phyloP scores from a whole-genome alignment of 2,797 vertebrate species.

The Aplochiton taeniatus region DNA sequence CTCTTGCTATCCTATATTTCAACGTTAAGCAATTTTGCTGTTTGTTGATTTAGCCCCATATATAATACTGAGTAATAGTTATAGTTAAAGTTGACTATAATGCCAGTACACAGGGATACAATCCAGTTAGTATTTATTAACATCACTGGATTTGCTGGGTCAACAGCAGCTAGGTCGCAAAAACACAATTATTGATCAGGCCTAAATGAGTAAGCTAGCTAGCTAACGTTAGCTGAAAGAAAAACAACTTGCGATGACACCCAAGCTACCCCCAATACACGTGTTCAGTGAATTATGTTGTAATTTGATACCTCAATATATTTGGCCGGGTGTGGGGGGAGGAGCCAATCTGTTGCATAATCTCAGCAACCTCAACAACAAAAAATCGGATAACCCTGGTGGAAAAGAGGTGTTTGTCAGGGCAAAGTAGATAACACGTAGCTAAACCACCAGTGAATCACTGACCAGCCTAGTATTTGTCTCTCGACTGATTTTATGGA shows the following conservation, averaged over 20 bases:
- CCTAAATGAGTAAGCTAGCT: background rate
- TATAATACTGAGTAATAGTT: too few species aligned
- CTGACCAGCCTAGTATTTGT: too few species aligned
- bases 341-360: conserved; percentile 61
- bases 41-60: too few species aligned
- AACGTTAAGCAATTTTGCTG: too few species aligned
- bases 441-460: too few species aligned
- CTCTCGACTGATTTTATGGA: too few species aligned
- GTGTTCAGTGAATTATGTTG: conserved; percentile 56
- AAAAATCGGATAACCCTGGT: background rate
- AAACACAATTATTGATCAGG: background rate
- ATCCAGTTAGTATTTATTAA: too few species aligned
- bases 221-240: background rate
- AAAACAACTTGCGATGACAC: conserved; percentile 60
- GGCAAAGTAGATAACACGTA: too few species aligned
- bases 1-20: too few species aligned
- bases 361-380: conserved; percentile 7
- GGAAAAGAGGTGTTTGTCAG: background rate
- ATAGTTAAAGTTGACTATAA: too few species aligned
- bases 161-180: conserved; percentile 25
- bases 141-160: too few species aligned
- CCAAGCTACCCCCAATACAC: conserved; percentile 48
- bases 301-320: conserved; percentile 50
- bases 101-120: too few species aligned
- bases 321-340: conserved; percentile 40